Evolutionary conservation across 2,113 vertebrate species (phyloP).

Genomic region (Marmota monax): DNA sequence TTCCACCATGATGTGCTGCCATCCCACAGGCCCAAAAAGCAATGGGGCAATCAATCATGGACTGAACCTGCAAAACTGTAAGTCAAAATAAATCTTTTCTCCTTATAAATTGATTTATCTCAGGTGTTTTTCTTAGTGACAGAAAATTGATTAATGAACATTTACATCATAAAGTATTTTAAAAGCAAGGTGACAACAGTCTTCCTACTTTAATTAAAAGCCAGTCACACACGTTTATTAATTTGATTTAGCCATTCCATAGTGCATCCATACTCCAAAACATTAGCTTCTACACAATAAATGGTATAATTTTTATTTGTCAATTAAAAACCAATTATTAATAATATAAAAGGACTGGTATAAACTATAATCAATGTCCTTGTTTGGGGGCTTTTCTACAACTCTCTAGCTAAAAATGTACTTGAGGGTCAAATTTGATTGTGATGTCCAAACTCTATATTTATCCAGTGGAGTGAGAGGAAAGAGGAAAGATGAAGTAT

Average conservation of each 20-base stretch:
- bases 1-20: not conserved
- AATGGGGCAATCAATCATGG: too few species aligned
- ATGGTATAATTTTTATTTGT: not conserved
- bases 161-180: not conserved
- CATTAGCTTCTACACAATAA: not conserved
- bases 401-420: not conserved
- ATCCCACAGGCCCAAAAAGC: too few species aligned
- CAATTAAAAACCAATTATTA: not conserved
- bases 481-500: not conserved
- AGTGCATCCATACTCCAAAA: not conserved
- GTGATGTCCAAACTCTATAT: not conserved
- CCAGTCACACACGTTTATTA: too few species aligned
- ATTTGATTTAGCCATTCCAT: not conserved
- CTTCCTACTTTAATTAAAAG: conserved; percentile 1
- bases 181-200: not conserved
- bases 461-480: not conserved
- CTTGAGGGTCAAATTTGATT: not conserved
- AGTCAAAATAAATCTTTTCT: too few species aligned
- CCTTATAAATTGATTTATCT: not conserved
- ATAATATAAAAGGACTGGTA: not conserved
- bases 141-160: not conserved
- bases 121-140: not conserved
- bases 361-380: not conserved
- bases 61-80: too few species aligned
- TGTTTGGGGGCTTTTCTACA: not conserved